Base-by-base conservation (phyloP, 1,140 invertebrate species). In the Sitophilus oryzae region DNA sequence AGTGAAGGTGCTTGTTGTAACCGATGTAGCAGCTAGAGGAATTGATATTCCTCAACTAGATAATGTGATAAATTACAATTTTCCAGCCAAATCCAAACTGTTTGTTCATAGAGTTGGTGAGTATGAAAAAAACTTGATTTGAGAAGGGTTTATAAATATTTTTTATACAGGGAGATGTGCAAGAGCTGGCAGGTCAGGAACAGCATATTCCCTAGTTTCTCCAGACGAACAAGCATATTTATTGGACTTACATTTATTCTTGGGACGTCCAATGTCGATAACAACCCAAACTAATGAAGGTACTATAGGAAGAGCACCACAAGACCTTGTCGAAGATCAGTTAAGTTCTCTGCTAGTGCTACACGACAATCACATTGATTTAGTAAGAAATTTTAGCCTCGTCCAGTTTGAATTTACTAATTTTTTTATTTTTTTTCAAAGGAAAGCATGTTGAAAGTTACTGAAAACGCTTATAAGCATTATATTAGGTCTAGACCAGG, bases 71-170 rank as follows among this genome's bases (percentile, higher is more conserved):
- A 99, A 99, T 73, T 94, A 86, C 64, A 88, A 98, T 77, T 99
- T 99, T 70, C 96, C 97, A 0, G 86, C 90, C 0, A 98, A 96
- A 73, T 81, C 92, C 0, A 99, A 99, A 75, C 76, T 99, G 8
- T 99, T 98, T 78, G 88, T 99, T 19, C 96, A 99, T 74, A 82
- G 96, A 82, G 96, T 98, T 51, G 96, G 93, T 93, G 73, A 78
- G 87, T 82, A 52, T 25, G 42, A 45, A n/a, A n/a, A n/a, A n/a
- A n/a, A n/a, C n/a, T n/a, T n/a, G 8, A 21, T 54, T 30, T 46
- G 6, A n/a, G 14, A 35, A 1, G 19, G 1, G 14, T 2, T 11
- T 36, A n/a, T 15, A 14, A 14, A 3, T 43, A 10, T 43, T 19
- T 4, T 20, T 43, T 16, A 20, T 2, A 11, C 35, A 88, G 92